Conservation (phyloP, 1,140 invertebrate species). For the Drosophila melanica region DNA sequence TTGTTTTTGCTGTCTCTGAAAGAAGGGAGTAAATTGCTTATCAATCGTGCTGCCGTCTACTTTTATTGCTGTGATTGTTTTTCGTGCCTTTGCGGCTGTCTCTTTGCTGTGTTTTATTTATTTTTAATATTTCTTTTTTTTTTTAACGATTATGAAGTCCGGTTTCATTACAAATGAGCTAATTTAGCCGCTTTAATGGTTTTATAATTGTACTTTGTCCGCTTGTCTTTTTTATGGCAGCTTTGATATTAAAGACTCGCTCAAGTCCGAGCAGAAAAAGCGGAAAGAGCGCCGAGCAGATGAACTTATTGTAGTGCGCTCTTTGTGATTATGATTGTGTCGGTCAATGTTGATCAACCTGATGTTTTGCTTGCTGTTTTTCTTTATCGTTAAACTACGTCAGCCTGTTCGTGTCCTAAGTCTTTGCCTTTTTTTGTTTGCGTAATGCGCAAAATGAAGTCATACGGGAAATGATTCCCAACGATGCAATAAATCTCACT, state of each 20-base stretch:
- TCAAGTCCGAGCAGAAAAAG: constrained; percentile 7
- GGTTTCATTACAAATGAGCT: constrained; percentile 76
- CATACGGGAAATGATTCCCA: constrained; percentile 37
- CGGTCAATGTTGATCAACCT: constrained; percentile 3
- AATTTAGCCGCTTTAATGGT: constrained; percentile 74
- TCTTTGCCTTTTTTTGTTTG: constrained; percentile 20
- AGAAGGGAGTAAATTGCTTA: constrained; percentile 37
- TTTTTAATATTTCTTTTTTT: constrained; percentile 20
- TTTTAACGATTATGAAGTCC: constrained; percentile 70
- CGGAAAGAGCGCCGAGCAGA: constrained; percentile 3
- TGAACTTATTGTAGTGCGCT: constrained; percentile 7
- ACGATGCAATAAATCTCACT: constrained; percentile 24
- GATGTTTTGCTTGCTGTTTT: constrained; percentile 19
- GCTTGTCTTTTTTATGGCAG: constrained; percentile 46
- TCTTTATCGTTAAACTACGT: constrained; percentile 5
- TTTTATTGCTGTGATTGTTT: constrained; percentile 26
- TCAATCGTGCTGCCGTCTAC: constrained; percentile 33
- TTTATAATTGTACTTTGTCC: constrained; percentile 68
- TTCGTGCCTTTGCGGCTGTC: background rate
- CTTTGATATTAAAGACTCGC: constrained; percentile 21
- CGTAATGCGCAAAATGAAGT: constrained; percentile 43
- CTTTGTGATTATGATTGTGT: constrained; percentile 16
- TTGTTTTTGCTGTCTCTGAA: constrained; percentile 10
- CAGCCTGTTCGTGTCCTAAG: constrained; percentile 45
- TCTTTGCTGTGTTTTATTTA: constrained; percentile 10